Percentiles rank a stretch among this genome's conserved stretches.
Conservation (phyloP, 2,113 vertebrate genomes). For the Antennarius striatus region DNA sequence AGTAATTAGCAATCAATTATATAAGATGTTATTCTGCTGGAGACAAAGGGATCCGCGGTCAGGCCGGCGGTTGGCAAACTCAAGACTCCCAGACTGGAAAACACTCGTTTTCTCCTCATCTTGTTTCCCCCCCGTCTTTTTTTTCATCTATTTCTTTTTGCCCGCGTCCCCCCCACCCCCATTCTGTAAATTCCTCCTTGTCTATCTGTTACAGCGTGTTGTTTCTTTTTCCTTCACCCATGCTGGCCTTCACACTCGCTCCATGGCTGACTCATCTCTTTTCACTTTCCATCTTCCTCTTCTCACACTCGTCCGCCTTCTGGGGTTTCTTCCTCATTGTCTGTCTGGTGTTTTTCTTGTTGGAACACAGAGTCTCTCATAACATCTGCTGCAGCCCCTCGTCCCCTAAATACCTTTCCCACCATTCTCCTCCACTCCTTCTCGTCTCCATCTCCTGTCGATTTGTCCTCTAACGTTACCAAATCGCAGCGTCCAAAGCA, state of each 20-base stretch:
- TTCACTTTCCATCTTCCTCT: constrained; percentile 66
- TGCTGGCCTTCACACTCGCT: constrained; percentile 44
- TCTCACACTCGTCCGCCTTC: constrained; percentile 52
- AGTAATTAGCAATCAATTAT: constrained; percentile 14
- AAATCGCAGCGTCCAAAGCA: neutral
- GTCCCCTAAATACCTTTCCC: constrained; percentile 40
- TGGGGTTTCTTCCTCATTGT: constrained; percentile 59
- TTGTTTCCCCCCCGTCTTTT: constrained; percentile 31
- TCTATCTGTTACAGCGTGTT: constrained; percentile 35
- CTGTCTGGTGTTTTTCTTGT: constrained; percentile 34
- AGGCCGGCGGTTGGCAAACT: constrained; percentile 59
- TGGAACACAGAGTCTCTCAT: neutral
- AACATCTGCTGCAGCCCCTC: constrained; percentile 32
- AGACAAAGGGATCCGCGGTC: constrained; percentile 55
- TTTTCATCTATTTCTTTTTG: neutral
- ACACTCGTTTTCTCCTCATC: constrained; percentile 34
- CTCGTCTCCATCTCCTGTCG: neutral
- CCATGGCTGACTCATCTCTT: constrained; percentile 62
- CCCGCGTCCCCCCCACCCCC: neutral
- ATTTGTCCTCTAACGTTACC: neutral
- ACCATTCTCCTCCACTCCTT: constrained; percentile 2
- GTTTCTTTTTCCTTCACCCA: constrained; percentile 70
- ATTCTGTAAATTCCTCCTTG: constrained; percentile 28
- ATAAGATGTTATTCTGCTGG: constrained; percentile 50
- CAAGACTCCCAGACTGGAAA: constrained; percentile 58